Evolutionary conservation across 2,113 vertebrate species (phyloP).

Genomic region (Taxidea taxus): DNA sequence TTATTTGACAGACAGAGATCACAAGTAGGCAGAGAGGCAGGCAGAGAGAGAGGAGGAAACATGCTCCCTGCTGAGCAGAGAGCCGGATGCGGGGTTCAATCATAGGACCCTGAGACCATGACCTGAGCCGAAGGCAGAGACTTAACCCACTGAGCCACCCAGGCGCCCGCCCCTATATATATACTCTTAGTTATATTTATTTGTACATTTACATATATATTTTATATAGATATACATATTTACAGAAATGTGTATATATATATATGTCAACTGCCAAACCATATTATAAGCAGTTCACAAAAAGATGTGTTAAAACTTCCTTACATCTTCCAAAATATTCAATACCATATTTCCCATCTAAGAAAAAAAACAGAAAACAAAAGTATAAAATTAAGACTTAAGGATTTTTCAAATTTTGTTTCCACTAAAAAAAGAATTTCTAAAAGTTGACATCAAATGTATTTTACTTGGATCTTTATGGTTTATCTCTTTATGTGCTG

Average conservation of each 20-base stretch:
- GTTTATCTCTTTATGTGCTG: background rate
- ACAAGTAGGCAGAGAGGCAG: too few relatives aligned
- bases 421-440: background rate
- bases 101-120: too few relatives aligned
- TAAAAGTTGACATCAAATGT: background rate
- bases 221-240: background rate
- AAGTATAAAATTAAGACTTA: background rate
- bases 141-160: too few relatives aligned
- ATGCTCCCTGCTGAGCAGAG: too few relatives aligned
- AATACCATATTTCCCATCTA: background rate
- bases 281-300: background rate
- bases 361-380: conserved; percentile 3
- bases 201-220: background rate
- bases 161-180: background rate
- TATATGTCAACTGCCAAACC: background rate
- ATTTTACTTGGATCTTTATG: background rate
- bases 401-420: background rate
- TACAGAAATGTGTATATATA: background rate
- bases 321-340: background rate
- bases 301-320: background rate
- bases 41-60: too few relatives aligned
- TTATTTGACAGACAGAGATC: too few relatives aligned
- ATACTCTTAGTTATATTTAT: background rate
- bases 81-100: too few relatives aligned
- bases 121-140: too few relatives aligned